Percentiles rank a stretch among this genome's conserved stretches.
phyloP scores from a whole-genome alignment of 2,113 vertebrate species.

The Peromyscus leucopus region DNA sequence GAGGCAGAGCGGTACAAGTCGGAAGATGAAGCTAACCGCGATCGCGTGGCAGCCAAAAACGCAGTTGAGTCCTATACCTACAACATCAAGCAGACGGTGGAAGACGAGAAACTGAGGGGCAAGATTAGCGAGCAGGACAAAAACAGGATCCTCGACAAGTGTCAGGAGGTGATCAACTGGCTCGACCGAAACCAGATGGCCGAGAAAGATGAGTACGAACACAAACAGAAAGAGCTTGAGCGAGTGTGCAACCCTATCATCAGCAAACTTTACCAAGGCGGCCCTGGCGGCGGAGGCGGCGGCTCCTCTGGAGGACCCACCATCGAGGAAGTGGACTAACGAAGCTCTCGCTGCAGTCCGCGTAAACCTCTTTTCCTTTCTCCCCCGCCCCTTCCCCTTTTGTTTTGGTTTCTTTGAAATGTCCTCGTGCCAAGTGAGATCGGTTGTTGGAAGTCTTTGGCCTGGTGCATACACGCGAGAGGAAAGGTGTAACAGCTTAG shows the following conservation, averaged over 20 bases:
- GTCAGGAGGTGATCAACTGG: slow-evolving; percentile 89
- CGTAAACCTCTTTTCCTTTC: slow-evolving; percentile 84
- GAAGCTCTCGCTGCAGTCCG: slow-evolving; percentile 83
- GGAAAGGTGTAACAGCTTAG: slow-evolving; percentile 84
- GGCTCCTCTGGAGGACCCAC: slow-evolving; percentile 88
- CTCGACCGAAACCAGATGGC: slow-evolving; percentile 92
- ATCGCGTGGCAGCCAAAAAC: slow-evolving; percentile 90
- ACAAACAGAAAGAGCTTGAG: slow-evolving; percentile 92
- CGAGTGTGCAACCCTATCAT: slow-evolving; percentile 91
- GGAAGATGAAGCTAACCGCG: slow-evolving; percentile 89
- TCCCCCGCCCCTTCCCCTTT: neutral
- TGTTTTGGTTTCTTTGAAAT: slow-evolving; percentile 82
- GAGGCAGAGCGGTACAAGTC: slow-evolving; percentile 92
- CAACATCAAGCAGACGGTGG: slow-evolving; percentile 90
- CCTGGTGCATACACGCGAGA: slow-evolving; percentile 83
- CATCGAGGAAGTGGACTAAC: slow-evolving; percentile 92
- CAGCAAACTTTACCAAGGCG: slow-evolving; percentile 90
- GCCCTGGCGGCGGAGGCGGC: slow-evolving; percentile 81
- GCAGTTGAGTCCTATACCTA: slow-evolving; percentile 90
- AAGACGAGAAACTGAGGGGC: slow-evolving; percentile 91
- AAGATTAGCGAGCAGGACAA: slow-evolving; percentile 91
- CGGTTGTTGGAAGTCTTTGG: slow-evolving; percentile 84
- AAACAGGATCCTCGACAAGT: slow-evolving; percentile 89
- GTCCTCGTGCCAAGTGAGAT: slow-evolving; percentile 84
- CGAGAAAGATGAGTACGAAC: slow-evolving; percentile 91